Percentiles rank a stretch among this genome's conserved stretches.
These are phyloP conservation scores for Gopherus evgoodei DNA, from an alignment of 2,113 vertebrate species.

Conservation along the genomic window DNA sequence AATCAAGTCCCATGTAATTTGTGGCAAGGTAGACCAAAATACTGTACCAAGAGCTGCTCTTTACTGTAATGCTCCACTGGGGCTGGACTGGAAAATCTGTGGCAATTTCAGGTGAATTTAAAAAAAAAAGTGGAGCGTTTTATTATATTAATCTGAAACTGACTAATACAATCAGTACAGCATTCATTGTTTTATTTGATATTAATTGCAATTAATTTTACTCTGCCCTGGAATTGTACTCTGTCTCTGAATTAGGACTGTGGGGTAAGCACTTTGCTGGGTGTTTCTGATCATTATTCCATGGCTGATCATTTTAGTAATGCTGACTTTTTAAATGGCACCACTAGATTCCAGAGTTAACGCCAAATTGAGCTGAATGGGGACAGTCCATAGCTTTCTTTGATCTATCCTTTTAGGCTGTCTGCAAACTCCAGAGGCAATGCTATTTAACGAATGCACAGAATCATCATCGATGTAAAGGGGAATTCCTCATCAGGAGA, in stretches of 20 bases:
- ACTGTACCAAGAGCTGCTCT: neutral
- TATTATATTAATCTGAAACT: neutral
- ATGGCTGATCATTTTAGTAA: neutral
- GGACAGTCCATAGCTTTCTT: neutral
- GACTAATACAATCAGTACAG: neutral
- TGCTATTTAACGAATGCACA: neutral
- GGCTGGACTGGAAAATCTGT: neutral
- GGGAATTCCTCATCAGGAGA: slow-evolving; percentile 39
- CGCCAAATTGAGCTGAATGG: neutral
- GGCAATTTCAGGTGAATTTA: neutral
- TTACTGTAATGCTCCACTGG: neutral
- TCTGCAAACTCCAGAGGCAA: neutral
- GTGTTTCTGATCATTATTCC: neutral
- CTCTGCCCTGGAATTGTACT: neutral
- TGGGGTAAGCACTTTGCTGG: neutral
- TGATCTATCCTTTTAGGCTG: neutral
- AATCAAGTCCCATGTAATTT: neutral
- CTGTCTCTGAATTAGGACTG: neutral
- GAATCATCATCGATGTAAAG: neutral
- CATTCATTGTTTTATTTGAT: neutral
- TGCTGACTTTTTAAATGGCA: neutral
- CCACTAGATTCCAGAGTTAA: neutral
- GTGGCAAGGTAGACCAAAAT: neutral
- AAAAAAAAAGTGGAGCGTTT: neutral
- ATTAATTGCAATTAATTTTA: neutral